Conservation (phyloP, 1,140 invertebrate species). For the Neelides sp. region DNA sequence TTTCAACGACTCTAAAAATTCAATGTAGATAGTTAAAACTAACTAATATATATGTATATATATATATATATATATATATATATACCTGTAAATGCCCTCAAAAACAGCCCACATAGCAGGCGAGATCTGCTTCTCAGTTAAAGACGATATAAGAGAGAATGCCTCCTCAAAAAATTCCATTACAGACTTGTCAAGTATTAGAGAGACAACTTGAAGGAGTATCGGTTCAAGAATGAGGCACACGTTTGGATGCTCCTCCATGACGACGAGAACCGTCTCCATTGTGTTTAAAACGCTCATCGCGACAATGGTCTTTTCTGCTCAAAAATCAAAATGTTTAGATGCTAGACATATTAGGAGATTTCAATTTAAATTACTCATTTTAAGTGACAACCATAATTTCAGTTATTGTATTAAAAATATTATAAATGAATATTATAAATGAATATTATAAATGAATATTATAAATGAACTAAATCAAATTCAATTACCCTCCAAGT, state of each 20-base stretch:
- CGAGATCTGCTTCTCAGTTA: constrained; percentile 78
- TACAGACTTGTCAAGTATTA: constrained; percentile 72
- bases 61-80: constrained; percentile 9
- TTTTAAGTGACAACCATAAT: no score
- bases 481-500: constrained; percentile 23
- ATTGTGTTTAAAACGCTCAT: constrained; percentile 95
- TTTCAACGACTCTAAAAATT: constrained; percentile 55
- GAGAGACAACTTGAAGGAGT: constrained; percentile 78
- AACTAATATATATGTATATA: neutral
- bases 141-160: constrained; percentile 78
- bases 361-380: no score
- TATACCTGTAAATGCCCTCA: constrained; percentile 64
- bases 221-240: constrained; percentile 81
- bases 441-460: no score
- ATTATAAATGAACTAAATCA: neutral
- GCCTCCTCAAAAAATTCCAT: constrained; percentile 96
- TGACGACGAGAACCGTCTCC: constrained; percentile 83
- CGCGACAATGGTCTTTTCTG: constrained; percentile 92
- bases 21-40: neutral
- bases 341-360: no score
- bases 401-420: neutral
- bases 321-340: constrained; percentile 35
- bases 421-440: neutral
- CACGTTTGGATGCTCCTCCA: constrained; percentile 83
- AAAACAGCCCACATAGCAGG: constrained; percentile 93